Conservation (phyloP, 2,113 vertebrate species). For the Balaenoptera acutorostrata region DNA sequence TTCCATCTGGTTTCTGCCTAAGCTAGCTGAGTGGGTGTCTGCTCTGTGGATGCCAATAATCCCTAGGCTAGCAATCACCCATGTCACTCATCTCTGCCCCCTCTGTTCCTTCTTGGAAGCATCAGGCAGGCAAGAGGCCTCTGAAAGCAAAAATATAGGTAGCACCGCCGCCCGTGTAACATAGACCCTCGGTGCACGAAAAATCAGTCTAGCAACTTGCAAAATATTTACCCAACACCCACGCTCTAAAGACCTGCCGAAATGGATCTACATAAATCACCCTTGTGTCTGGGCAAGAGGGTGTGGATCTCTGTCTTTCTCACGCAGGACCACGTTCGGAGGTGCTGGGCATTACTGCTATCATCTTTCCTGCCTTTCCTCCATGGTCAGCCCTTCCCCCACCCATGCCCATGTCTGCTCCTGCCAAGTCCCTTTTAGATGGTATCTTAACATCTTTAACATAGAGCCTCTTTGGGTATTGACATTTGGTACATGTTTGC, state of each 20-base stretch:
- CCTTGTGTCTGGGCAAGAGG: no score
- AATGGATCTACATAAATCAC: not conserved
- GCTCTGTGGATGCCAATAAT: not conserved
- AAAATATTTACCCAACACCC: not conserved
- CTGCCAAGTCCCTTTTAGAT: not conserved
- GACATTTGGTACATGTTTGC: not conserved
- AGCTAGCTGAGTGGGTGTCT: not conserved
- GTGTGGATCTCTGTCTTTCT: not conserved
- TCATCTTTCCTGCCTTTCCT: not conserved
- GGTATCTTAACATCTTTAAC: not conserved
- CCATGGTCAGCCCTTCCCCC: not conserved
- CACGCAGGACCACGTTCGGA: not conserved
- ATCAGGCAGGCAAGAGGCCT: not conserved
- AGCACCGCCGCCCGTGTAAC: not conserved
- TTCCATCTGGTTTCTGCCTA: not conserved
- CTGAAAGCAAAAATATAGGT: not conserved
- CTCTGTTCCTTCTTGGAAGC: not conserved
- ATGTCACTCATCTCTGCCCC: not conserved
- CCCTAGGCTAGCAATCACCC: not conserved
- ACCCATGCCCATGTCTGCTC: not conserved
- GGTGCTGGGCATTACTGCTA: accelerated
- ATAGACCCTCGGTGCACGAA: not conserved
- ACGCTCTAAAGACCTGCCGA: not conserved
- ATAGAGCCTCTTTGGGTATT: not conserved
- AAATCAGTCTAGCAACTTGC: not conserved